Conservation (phyloP, 1,140 invertebrate species). For the Zaprionus kolodkinae region DNA sequence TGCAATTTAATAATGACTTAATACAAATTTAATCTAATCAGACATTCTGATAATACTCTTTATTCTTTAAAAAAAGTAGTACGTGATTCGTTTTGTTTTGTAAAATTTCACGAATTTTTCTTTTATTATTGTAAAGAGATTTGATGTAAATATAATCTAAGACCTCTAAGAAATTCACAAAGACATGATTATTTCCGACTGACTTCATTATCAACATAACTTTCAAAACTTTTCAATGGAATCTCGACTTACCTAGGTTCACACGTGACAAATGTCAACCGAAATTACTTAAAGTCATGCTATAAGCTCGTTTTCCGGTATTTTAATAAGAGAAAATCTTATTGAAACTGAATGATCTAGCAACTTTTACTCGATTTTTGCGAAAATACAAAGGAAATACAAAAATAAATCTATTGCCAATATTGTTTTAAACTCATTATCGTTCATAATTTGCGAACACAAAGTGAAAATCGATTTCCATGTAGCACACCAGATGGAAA, state of each 20-base stretch:
- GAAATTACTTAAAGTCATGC: background rate
- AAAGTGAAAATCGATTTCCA: background rate
- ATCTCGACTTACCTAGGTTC: background rate
- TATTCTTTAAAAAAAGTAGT: background rate
- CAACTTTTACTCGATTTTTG: too few relatives aligned
- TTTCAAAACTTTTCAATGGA: background rate
- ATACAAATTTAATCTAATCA: constrained; percentile 8
- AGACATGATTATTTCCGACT: background rate
- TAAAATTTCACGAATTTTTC: too few relatives aligned
- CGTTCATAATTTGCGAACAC: background rate
- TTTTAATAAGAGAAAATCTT: background rate
- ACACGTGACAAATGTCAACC: background rate
- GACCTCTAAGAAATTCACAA: too few relatives aligned
- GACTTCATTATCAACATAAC: background rate
- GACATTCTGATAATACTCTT: background rate
- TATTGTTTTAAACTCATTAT: background rate
- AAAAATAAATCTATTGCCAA: background rate
- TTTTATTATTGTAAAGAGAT: too few relatives aligned
- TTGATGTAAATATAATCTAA: too few relatives aligned
- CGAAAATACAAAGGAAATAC: background rate
- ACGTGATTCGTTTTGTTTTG: too few relatives aligned
- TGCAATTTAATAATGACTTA: background rate
- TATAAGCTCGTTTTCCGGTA: background rate
- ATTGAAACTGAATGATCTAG: too few relatives aligned
- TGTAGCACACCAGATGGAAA: background rate